Evolutionary conservation across 2,113 vertebrate genomes (phyloP), one percentile per base, ranked within the genome.

Genomic region (Puntigrus tetrazona): DNA sequence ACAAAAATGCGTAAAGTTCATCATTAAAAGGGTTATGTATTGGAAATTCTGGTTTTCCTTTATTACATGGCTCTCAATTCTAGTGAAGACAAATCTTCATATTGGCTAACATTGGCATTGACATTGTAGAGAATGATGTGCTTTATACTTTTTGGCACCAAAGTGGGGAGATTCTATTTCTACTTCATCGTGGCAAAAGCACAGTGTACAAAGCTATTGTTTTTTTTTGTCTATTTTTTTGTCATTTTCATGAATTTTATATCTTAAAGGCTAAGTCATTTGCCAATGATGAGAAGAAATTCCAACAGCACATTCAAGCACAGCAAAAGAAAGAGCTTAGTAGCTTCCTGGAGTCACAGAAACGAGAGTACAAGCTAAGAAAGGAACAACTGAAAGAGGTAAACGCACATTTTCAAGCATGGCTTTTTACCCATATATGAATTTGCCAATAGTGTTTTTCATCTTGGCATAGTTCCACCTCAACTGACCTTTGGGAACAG

Each of bases 371-470:
- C 89, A 99, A 99, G 89, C 95, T 98, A 82, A 97, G 98, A 90
- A 99, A 99, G 91, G 98, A 99, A 85, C 97, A 99, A 85, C 96
- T 99, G 67, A 99, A 99, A 92, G 97, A 99, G 96, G 98, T 96
- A 31, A 31, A 75, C 6, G 8, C 25, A 47, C 25, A 47, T 20
- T 1, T 25, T 41, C 11, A 25, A 43, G 10, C 22, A 14, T 25
- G 20, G 20, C 22, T 41, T 43, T 43, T 43, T 43, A 36, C 31
- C 65, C 31, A 69, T 34, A 3, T 36, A 36, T 69, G 34, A 38
- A 38, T 69, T 36, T 5, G 22, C 34, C 65, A 38, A 1, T 38
- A 1, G 65, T 69, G 18, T 69, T 22, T 69, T 69, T 38, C 18
- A 22, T 41, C 22, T 43, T 43, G 67, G 18, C 2, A 36, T 38